A percentile compares a stretch with the other conserved stretches of the same genome.
Conservation (phyloP, 2,113 vertebrate genomes). For the Megalops atlanticus region DNA sequence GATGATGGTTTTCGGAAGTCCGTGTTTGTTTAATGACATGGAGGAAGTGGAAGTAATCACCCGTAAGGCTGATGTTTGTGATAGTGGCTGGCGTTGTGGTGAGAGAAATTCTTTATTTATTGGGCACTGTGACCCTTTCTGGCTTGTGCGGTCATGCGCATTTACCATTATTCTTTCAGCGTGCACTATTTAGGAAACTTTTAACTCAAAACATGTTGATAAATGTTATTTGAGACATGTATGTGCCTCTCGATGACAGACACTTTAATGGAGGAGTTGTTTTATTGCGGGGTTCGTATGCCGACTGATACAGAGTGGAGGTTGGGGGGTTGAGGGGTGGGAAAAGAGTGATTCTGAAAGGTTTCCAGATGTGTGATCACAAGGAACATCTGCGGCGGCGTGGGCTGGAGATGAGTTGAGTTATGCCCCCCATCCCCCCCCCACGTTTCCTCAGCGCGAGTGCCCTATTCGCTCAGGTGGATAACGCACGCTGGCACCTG, state of each 20-base stretch:
- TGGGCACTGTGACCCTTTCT: neutral
- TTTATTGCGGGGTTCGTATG: conserved; percentile 49
- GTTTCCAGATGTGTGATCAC: conserved; percentile 73
- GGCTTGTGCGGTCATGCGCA: conserved; percentile 39
- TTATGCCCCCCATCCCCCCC: no score
- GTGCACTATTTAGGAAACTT: conserved; percentile 67
- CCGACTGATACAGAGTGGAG: conserved; percentile 25
- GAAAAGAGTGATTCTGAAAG: conserved; percentile 47
- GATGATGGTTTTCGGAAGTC: neutral
- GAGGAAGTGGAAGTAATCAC: neutral
- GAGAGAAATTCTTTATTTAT: neutral
- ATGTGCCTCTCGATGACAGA: conserved; percentile 62
- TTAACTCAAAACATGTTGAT: conserved; percentile 57
- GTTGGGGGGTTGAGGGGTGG: neutral
- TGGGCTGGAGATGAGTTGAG: conserved; percentile 31
- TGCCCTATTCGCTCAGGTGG: conserved; percentile 41
- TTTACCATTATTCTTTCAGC: conserved; percentile 61
- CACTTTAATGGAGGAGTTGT: conserved; percentile 45
- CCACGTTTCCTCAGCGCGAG: no score
- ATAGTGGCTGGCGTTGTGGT: neutral
- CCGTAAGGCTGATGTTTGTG: neutral
- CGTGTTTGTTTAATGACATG: neutral
- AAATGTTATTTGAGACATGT: conserved; percentile 49
- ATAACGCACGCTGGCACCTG: conserved; percentile 32
- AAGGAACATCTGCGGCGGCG: conserved; percentile 50